phyloP scores from a whole-genome alignment of 2,888 invertebrate species.

The Andrena trimmerana region DNA sequence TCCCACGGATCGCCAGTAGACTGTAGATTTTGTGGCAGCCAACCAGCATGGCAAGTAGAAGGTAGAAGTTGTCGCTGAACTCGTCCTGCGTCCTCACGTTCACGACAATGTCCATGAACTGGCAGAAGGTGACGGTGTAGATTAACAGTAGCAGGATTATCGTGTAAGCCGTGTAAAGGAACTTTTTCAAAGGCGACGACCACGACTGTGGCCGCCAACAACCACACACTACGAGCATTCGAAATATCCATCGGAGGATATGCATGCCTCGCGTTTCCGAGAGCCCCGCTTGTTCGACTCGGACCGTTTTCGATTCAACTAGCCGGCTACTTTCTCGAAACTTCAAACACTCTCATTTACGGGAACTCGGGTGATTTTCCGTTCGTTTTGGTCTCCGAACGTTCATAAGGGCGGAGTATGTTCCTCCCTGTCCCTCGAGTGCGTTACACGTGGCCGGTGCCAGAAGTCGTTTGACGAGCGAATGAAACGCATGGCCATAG shows the following conservation, averaged over 20 bases:
- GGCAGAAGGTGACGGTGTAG: conserved; percentile 40
- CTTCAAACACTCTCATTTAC: background rate
- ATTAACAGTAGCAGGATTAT: conserved; percentile 34
- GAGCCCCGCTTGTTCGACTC: too few species aligned
- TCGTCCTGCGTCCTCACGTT: conserved; percentile 48
- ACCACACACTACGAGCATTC: conserved; percentile 48
- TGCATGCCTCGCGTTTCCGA: conserved; percentile 22
- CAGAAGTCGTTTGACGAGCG: too few species aligned
- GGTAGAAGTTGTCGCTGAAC: conserved; percentile 65
- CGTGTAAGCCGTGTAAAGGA: conserved; percentile 57
- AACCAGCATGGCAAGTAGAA: conserved; percentile 56
- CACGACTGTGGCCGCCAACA: conserved; percentile 66
- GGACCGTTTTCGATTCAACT: too few species aligned
- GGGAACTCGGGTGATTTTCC: too few species aligned
- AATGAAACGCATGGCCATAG: background rate
- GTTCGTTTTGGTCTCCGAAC: too few species aligned
- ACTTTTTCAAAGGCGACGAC: conserved; percentile 45
- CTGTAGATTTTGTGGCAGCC: conserved; percentile 61
- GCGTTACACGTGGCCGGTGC: background rate
- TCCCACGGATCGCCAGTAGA: conserved; percentile 44
- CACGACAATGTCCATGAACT: conserved; percentile 60
- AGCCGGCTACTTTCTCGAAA: too few species aligned
- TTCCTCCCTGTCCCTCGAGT: background rate
- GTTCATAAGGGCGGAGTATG: too few species aligned
- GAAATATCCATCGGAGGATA: conserved; percentile 36